These are phyloP conservation scores for Pogonocherus hispidulus DNA, from an alignment of 2,888 invertebrate genomes.

Conservation along the genomic window DNA sequence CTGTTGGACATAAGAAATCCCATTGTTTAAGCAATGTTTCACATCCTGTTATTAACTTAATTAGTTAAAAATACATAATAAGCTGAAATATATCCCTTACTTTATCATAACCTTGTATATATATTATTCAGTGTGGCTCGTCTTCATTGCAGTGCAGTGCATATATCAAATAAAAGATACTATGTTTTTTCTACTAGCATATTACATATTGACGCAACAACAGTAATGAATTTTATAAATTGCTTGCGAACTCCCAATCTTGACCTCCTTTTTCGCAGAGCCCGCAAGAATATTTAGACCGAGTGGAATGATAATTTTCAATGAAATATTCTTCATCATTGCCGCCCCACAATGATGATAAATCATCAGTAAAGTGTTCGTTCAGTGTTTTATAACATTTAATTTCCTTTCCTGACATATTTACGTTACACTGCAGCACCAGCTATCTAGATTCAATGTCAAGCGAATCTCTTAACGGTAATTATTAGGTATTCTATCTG, in stretches of 20 bases:
- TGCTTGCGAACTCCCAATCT: not conserved
- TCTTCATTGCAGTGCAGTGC: too few relatives aligned
- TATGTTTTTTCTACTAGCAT: too few relatives aligned
- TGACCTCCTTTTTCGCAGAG: not conserved
- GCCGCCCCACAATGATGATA: not conserved
- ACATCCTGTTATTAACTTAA: too few relatives aligned
- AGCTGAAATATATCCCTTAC: too few relatives aligned
- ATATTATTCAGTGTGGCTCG: too few relatives aligned
- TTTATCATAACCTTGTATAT: too few relatives aligned
- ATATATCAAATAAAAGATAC: too few relatives aligned
- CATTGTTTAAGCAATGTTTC: too few relatives aligned
- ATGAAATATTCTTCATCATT: not conserved
- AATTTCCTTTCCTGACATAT: constrained; percentile 14
- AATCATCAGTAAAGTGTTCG: not conserved
- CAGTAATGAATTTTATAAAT: too few relatives aligned
- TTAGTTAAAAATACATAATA: too few relatives aligned
- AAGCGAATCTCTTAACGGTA: constrained; percentile 29
- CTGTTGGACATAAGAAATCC: too few relatives aligned
- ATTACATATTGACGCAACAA: too few relatives aligned
- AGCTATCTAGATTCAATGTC: constrained; percentile 19
- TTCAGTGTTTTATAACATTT: not conserved
- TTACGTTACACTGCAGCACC: constrained; percentile 14
- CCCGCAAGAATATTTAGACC: not conserved
- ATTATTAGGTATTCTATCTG: constrained; percentile 33
- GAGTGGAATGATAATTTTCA: not conserved